Base-by-base conservation (phyloP, 1,140 invertebrate species). In the Drosophila arawakana region DNA sequence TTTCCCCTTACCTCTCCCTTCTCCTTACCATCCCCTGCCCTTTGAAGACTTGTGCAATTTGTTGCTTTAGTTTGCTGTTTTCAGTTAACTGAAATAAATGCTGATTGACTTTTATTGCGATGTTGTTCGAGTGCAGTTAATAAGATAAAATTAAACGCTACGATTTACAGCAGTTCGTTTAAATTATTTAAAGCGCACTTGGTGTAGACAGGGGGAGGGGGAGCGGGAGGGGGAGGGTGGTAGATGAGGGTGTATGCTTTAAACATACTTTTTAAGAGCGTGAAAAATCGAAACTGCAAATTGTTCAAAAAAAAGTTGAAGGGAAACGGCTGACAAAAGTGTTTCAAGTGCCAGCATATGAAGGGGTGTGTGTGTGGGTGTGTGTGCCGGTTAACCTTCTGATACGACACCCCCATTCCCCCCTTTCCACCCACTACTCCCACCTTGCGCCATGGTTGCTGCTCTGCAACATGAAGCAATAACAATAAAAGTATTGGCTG, bases 401-500 rank as follows among this genome's bases (percentile, higher is more conserved):
- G 41, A 52, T 44, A 70, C 18, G 59, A 15, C 13, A 43, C 7
- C 34, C 25, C 25, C 25, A 30, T 3, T 37, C 9, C 21, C 21
- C 43, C n/a, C n/a, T 25, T 21, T 2, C 4, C 39, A n/a, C 10
- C 55, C 35, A 21, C 21, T 21, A 15, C 1, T 3, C 37, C 2
- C 21, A 2, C 61, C 50, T 46, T 54, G 21, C 18, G 52, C 35
- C 41, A 52, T 68, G 59, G 57, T 46, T 76, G 58, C 57, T 76
- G 76, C 39, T 25, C 34, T 54, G 72, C 47, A 72, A 89, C 78
- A 85, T 78, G 61, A 84, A 89, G 88, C 84, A 85, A 89, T 90
- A 89, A 79, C 81, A 84, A 77, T 90, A 90, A 90, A 91, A 83
- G 82, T 86, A 90, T 90, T 77, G 86, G 79, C 86, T 78, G 88